Percentiles rank a stretch among this genome's conserved stretches.
Evolutionary conservation across 2,888 invertebrate genomes (phyloP).

Genomic region (Alentia gelatinosa): DNA sequence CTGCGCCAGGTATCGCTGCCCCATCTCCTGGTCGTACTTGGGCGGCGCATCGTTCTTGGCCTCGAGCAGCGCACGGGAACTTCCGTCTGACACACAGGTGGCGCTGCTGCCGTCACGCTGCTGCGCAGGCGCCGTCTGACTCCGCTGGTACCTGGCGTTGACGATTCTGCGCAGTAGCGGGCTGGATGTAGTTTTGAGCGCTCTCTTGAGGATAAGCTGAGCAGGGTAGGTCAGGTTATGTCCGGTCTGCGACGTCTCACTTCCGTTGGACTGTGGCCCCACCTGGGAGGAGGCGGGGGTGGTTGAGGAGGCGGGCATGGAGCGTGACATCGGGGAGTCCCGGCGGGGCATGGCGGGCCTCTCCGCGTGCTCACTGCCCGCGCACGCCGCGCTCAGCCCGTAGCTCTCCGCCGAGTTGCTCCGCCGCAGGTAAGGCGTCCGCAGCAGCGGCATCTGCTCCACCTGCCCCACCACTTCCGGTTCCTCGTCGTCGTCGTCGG

Average conservation of each 20-base stretch:
- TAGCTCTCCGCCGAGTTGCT: constrained; percentile 33
- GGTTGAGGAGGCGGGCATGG: background rate
- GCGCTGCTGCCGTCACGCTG: background rate
- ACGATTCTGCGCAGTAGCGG: constrained; percentile 3
- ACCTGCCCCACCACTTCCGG: background rate
- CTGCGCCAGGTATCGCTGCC: constrained; percentile 28
- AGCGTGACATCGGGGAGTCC: constrained; percentile 1
- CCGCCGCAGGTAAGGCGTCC: constrained; percentile 13
- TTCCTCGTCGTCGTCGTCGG: constrained; percentile 30
- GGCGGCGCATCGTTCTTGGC: constrained; percentile 16
- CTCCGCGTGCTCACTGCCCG: background rate
- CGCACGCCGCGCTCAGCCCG: background rate
- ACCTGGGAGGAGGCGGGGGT: no score
- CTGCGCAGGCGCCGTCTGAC: background rate
- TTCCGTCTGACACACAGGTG: background rate
- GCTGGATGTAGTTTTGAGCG: background rate
- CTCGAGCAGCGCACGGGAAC: background rate
- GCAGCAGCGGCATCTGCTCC: constrained; percentile 1
- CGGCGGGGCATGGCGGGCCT: background rate
- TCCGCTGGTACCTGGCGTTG: constrained; percentile 26
- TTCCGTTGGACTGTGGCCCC: background rate
- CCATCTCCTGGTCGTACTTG: constrained; percentile 33
- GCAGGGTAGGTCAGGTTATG: constrained; percentile 22
- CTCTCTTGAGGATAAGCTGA: background rate
- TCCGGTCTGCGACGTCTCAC: background rate